phyloP scores from a whole-genome alignment of 2,113 vertebrate genomes.

The Eurystomus gularis region DNA sequence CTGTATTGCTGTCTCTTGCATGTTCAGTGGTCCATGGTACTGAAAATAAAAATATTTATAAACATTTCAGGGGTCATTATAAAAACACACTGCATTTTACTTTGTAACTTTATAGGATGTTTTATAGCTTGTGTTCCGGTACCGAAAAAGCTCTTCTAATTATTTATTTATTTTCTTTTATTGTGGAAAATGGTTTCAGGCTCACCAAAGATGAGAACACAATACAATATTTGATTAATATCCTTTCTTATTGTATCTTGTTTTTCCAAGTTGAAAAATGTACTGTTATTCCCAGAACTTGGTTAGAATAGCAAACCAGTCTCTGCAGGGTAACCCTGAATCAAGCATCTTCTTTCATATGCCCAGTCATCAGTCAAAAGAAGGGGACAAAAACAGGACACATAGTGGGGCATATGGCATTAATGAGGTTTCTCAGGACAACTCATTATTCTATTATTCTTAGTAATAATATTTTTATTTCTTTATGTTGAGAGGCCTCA shows the following conservation, averaged over 20 bases:
- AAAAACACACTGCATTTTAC: slow-evolving; percentile 5
- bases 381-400: slow-evolving; percentile 22
- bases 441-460: slow-evolving; percentile 23
- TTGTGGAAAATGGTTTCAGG: slow-evolving; percentile 17
- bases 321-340: slow-evolving; percentile 34
- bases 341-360: slow-evolving; percentile 32
- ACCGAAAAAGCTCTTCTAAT: neutral
- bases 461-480: slow-evolving; percentile 52
- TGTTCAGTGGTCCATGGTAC: slow-evolving; percentile 61
- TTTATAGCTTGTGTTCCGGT: slow-evolving; percentile 12
- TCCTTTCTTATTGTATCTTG: slow-evolving; percentile 51
- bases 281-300: slow-evolving; percentile 36
- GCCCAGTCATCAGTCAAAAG: neutral
- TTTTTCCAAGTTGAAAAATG: slow-evolving; percentile 48
- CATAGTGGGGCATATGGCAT: slow-evolving; percentile 8
- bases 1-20: neutral
- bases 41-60: slow-evolving; percentile 52
- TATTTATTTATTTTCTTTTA: slow-evolving; percentile 43
- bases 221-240: slow-evolving; percentile 46
- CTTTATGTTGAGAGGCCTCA: neutral
- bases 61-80: neutral
- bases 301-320: slow-evolving; percentile 42
- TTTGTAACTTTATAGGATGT: slow-evolving; percentile 41
- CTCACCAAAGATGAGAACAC: slow-evolving; percentile 18
- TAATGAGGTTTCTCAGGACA: slow-evolving; percentile 14